Percentiles rank a stretch among this genome's conserved stretches.
Evolutionary conservation across 2,888 invertebrate species (phyloP).

Genomic region (Oscheius sp.): DNA sequence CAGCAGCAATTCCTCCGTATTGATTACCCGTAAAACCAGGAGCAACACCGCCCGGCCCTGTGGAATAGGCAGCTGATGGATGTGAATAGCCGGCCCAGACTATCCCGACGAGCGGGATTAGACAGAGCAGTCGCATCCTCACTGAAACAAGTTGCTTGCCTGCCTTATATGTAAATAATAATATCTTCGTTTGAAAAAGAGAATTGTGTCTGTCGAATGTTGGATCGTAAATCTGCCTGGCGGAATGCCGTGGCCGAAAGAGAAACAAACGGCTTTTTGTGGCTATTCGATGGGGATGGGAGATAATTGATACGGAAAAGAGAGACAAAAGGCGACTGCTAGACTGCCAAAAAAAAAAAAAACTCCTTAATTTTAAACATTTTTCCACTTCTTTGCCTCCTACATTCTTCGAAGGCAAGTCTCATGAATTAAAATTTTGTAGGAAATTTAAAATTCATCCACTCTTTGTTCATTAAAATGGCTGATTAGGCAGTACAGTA

Average conservation of each 20-base stretch:
- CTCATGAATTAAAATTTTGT: too few species aligned
- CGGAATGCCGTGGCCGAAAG: neutral
- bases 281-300: too few species aligned
- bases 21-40: neutral
- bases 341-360: too few species aligned
- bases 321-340: too few species aligned
- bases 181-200: neutral
- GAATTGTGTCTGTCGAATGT: neutral
- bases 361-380: too few species aligned
- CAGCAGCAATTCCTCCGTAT: conserved; percentile 3
- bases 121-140: conserved; percentile 10
- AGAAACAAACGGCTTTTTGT: neutral
- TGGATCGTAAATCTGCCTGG: neutral
- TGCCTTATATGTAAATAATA: too few species aligned
- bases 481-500: too few species aligned
- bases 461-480: too few species aligned
- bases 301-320: too few species aligned
- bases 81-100: conserved; percentile 20
- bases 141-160: neutral
- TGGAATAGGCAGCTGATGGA: conserved; percentile 7
- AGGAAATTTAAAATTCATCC: too few species aligned
- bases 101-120: conserved; percentile 19
- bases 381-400: too few species aligned
- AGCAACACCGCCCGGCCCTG: neutral
- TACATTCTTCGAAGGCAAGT: too few species aligned